These are phyloP conservation scores for Pionites leucogaster DNA, from an alignment of 2,113 vertebrate species.

Conservation along the genomic window DNA sequence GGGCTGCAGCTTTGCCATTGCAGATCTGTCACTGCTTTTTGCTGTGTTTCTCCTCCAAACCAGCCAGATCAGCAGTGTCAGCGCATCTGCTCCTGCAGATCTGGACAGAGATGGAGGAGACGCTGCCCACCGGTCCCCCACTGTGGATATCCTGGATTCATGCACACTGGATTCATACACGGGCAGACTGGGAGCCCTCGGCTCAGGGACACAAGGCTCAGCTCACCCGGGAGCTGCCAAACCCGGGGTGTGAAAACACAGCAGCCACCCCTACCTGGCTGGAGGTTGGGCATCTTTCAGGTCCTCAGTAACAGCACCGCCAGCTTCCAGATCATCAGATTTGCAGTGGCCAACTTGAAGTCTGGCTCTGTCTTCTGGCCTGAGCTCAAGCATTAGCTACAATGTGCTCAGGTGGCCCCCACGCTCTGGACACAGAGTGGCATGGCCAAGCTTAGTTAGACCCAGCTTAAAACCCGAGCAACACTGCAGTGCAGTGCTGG, in stretches of 20 bases:
- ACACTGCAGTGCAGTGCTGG: neutral
- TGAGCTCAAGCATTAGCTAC: neutral
- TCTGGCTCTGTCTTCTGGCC: neutral
- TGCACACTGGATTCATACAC: neutral
- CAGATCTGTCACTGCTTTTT: neutral
- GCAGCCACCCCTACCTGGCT: rapidly evolving
- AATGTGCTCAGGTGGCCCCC: neutral
- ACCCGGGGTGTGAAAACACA: neutral
- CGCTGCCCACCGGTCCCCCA: neutral
- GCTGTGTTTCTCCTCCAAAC: neutral
- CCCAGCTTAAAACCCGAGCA: neutral
- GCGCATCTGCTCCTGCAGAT: neutral
- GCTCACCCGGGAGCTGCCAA: neutral
- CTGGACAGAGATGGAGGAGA: neutral
- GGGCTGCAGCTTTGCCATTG: neutral
- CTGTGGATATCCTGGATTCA: neutral
- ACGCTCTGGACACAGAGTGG: rapidly evolving
- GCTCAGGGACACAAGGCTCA: rapidly evolving
- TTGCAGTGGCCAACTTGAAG: neutral
- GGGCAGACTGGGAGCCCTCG: neutral
- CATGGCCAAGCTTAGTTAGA: neutral
- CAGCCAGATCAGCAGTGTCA: neutral
- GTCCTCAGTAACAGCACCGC: neutral
- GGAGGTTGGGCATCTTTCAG: neutral
- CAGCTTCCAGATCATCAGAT: neutral